These are phyloP conservation scores for Benitochromis conjunctus DNA, from an alignment of 2,113 vertebrate species.

Conservation along the genomic window DNA sequence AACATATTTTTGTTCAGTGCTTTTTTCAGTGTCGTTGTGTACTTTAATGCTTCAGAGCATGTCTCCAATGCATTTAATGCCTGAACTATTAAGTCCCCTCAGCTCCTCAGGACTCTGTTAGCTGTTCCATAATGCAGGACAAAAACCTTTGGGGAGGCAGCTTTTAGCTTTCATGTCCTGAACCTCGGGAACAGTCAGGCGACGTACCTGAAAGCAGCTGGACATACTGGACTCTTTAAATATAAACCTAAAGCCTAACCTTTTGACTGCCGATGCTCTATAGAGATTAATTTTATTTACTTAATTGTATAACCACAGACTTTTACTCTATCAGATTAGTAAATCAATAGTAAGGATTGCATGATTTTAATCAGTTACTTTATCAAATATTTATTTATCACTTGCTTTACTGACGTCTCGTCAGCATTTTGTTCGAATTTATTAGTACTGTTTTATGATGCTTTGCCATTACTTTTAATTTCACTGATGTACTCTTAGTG, in stretches of 20 bases:
- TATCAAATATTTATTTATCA: not conserved
- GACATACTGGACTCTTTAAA: not conserved
- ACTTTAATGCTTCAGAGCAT: accelerated
- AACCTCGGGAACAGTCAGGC: not conserved
- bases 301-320: not conserved
- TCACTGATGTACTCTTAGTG: not conserved
- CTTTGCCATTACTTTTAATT: not conserved
- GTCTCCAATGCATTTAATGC: not conserved
- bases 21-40: not conserved
- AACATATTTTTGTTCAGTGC: not conserved
- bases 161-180: not conserved
- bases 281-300: not conserved
- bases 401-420: not conserved
- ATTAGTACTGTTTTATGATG: not conserved
- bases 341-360: not conserved
- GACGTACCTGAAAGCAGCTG: not conserved
- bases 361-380: not conserved
- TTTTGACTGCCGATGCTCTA: not conserved
- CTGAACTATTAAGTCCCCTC: not conserved
- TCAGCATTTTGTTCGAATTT: not conserved
- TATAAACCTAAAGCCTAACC: not conserved
- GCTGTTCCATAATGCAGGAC: not conserved
- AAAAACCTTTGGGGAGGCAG: not conserved
- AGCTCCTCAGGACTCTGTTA: not conserved
- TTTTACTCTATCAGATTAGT: not conserved